Percentiles rank a stretch among this genome's conserved stretches.
Conservation (phyloP, 2,888 invertebrate genomes). For the Iselma pallidipennis region DNA sequence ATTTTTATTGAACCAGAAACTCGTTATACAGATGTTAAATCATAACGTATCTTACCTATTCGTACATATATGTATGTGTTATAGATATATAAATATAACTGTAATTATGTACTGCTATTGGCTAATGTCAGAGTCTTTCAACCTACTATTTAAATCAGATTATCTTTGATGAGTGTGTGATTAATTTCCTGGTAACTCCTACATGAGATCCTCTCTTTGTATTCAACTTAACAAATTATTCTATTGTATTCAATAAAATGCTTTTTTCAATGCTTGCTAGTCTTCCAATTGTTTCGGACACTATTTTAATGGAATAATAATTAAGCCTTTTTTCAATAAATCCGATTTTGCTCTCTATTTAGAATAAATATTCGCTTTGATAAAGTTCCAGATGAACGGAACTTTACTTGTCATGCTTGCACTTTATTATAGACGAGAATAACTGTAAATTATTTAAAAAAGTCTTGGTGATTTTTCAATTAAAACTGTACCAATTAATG, state of each 20-base stretch:
- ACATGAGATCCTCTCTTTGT: not conserved
- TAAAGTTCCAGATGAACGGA: not conserved
- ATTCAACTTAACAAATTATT: too few species aligned
- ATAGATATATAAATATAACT: not conserved
- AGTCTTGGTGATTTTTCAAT: not conserved
- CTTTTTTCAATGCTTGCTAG: not conserved
- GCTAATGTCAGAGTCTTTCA: not conserved
- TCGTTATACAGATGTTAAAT: not conserved
- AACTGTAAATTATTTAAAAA: constrained; percentile 1
- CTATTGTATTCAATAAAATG: not conserved
- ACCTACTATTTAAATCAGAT: not conserved
- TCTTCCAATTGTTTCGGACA: not conserved
- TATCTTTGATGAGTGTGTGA: not conserved
- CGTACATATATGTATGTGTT: too few species aligned
- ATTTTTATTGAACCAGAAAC: not conserved
- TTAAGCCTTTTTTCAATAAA: not conserved
- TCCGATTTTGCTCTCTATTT: not conserved
- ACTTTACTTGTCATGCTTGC: not conserved
- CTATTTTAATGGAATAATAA: too few species aligned
- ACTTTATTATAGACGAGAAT: too few species aligned
- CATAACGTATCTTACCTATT: too few species aligned
- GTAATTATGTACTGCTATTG: not conserved
- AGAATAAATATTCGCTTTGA: not conserved
- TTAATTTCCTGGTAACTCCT: not conserved
- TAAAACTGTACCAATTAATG: not conserved